Evolutionary conservation across 1,140 invertebrate genomes (phyloP).

Genomic region (Ceratina japonica): DNA sequence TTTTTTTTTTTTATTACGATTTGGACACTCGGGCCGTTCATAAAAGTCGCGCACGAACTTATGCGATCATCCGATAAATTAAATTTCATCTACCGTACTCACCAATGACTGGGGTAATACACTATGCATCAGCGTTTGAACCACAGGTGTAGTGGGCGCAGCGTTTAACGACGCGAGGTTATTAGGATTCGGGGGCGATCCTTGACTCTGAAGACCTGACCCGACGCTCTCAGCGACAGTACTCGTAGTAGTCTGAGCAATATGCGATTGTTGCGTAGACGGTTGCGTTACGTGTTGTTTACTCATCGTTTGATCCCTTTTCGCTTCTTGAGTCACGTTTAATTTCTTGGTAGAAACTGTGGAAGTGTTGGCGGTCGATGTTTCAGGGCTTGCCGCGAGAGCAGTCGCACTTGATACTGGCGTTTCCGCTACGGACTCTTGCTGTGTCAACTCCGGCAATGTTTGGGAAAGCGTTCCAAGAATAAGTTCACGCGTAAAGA

Average conservation of each 20-base stretch:
- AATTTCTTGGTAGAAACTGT: slow-evolving; percentile 68
- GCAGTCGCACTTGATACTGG: slow-evolving; percentile 69
- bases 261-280: slow-evolving; percentile 58
- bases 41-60: no score
- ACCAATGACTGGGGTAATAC: slow-evolving; percentile 78
- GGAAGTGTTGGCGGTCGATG: slow-evolving; percentile 65
- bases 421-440: slow-evolving; percentile 68
- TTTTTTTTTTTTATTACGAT: no score
- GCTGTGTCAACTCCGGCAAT: slow-evolving; percentile 74
- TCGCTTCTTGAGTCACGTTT: slow-evolving; percentile 69
- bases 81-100: slow-evolving; percentile 46
- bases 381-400: slow-evolving; percentile 73
- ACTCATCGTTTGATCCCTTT: slow-evolving; percentile 67
- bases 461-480: slow-evolving; percentile 82
- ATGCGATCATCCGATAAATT: no score
- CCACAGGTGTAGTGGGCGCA: slow-evolving; percentile 63
- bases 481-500: slow-evolving; percentile 86
- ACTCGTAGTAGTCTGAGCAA: slow-evolving; percentile 58
- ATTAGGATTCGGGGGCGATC: slow-evolving; percentile 71
- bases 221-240: slow-evolving; percentile 60
- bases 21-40: no score
- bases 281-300: slow-evolving; percentile 66
- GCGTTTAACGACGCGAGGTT: slow-evolving; percentile 72
- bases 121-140: slow-evolving; percentile 77
- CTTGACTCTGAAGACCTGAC: slow-evolving; percentile 68